Percentiles rank a stretch among this genome's conserved stretches.
These are phyloP conservation scores for Drosophila pallidifrons DNA, from an alignment of 1,140 invertebrate species.

Conservation along the genomic window DNA sequence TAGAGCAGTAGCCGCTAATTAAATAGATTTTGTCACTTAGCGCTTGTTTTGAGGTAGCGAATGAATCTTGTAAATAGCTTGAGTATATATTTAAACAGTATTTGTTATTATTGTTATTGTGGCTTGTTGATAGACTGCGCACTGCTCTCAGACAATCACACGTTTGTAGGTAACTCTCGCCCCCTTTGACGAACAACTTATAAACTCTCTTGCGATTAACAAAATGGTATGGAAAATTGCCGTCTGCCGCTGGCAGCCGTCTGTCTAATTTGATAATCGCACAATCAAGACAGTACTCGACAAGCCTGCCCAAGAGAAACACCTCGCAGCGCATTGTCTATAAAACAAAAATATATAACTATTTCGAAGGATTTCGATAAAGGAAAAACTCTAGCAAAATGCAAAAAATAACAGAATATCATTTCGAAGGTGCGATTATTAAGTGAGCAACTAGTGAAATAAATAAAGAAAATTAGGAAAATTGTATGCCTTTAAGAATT, in stretches of 20 bases:
- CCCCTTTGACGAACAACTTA: neutral
- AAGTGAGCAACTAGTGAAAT: neutral
- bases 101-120: conserved; percentile 39
- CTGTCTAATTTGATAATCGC: conserved; percentile 71
- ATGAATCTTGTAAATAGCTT: conserved; percentile 68
- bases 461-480: neutral
- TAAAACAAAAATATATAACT: neutral
- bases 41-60: conserved; percentile 37
- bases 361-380: conserved; percentile 15
- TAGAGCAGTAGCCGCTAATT: conserved; percentile 17
- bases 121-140: conserved; percentile 51
- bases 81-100: conserved; percentile 59
- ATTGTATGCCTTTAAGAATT: too few relatives aligned
- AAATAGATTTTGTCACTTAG: conserved; percentile 54
- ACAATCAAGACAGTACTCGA: conserved; percentile 65
- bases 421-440: conserved; percentile 69
- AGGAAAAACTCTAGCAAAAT: conserved; percentile 42
- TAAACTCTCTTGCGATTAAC: conserved; percentile 47
- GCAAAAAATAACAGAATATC: conserved; percentile 75
- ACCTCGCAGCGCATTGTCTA: conserved; percentile 16
- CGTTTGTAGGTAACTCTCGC: neutral
- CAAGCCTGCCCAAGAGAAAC: conserved; percentile 33
- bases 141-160: conserved; percentile 7
- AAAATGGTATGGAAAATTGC: conserved; percentile 31
- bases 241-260: conserved; percentile 14